Base-by-base conservation (phyloP, 2,888 invertebrate genomes). In the Drosophila bunnanda region DNA sequence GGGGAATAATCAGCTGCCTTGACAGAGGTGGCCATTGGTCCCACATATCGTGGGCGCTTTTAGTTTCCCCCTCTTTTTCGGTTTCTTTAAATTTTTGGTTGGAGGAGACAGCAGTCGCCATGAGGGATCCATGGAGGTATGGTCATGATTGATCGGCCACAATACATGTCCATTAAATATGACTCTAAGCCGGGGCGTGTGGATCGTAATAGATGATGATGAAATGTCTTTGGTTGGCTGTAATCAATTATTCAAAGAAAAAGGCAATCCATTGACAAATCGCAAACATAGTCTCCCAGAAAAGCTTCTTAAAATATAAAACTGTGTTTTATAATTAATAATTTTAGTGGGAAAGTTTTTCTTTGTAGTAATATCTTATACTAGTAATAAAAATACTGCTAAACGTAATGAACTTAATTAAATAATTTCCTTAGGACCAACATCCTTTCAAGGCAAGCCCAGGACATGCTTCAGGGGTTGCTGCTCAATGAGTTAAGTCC, bases 151-250 rank as follows among this genome's bases (percentile, higher is more conserved):
- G 88, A 86, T 86, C 64, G 86, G 75, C 66, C 76, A 77, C 83
- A 83, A 80, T 85, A 83, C 77, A 88, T 77, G 80, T 88, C 88
- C 86, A 86, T 86, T 86, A 86, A 86, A 88, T 80, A 75, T 75
- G 83, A 79, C 79, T 77, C 79, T 67, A 77, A 79, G 80, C 76
- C 73, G 77, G 69, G 77, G 79, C 78, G 80, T 80, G 75, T 74
- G 60, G 62, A 62, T 60, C 55, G 60, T 65, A 70, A 73, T 65
- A 66, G 74, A 75, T 79, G 75, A 78, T 86, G 65, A 71, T 68
- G 76, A 80, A 79, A 75, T 80, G 69, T 68, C 65, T 66, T 69
- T 76, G 78, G 72, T 77, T 69, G 69, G 57, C 50, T 74, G 77
- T 79, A 87, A 87, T 84, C 87, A 87, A 85, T 85, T 84, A 62